Conservation (phyloP, 2,888 invertebrate species). For the Drosophila differens region DNA sequence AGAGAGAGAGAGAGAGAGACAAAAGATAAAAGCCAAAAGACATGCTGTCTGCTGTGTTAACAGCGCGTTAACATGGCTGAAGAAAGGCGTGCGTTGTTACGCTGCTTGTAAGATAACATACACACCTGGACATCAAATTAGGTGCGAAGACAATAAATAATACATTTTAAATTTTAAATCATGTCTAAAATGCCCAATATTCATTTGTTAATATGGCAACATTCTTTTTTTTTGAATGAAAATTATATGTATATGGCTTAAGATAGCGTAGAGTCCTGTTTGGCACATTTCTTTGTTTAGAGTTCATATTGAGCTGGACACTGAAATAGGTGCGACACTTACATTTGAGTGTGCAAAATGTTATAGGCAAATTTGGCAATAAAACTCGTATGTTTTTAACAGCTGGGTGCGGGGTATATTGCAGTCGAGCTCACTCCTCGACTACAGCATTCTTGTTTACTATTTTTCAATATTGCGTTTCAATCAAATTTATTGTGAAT, state of each 20-base stretch:
- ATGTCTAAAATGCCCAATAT: background rate
- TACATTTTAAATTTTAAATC: background rate
- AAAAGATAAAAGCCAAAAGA: background rate
- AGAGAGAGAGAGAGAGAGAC: background rate
- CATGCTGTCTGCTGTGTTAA: constrained; percentile 6
- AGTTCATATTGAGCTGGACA: background rate
- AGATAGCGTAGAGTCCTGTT: background rate
- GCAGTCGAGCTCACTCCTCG: background rate
- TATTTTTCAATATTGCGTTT: background rate
- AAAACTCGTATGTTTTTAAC: too few relatives aligned
- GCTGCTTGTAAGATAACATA: background rate
- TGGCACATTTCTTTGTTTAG: background rate
- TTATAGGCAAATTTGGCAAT: background rate
- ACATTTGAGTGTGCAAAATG: background rate
- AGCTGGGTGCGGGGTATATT: background rate
- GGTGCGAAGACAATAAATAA: background rate
- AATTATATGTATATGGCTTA: background rate
- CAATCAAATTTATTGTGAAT: constrained; percentile 50
- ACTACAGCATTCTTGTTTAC: background rate
- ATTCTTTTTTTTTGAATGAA: background rate
- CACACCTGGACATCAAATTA: background rate
- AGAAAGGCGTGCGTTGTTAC: constrained; percentile 7
- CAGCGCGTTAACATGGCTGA: background rate
- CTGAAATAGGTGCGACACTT: background rate
- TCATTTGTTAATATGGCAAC: background rate